Evolutionary conservation across 1,140 invertebrate genomes (phyloP).

Genomic region (Trichoplusia ni): DNA sequence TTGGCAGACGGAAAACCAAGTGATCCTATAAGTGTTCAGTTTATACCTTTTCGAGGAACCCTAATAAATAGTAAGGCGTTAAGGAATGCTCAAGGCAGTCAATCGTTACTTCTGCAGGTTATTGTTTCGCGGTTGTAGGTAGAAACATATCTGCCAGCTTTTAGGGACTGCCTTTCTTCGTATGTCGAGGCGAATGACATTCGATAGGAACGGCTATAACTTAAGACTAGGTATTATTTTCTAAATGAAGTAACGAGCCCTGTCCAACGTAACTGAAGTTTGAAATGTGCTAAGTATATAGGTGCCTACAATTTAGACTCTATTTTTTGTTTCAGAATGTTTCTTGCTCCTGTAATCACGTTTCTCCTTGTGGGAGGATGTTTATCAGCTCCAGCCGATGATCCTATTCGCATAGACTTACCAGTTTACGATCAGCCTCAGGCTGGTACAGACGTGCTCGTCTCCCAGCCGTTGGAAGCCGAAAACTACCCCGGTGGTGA

Average conservation of each 20-base stretch:
- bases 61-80: no score
- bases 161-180: no score
- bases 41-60: no score
- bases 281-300: neutral
- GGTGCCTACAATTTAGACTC: neutral
- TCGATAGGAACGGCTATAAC: no score
- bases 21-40: no score
- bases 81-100: no score
- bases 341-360: conserved; percentile 8
- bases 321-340: conserved; percentile 56
- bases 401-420: conserved; percentile 67
- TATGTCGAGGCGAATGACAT: no score
- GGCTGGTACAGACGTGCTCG: conserved; percentile 25
- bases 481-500: conserved; percentile 58
- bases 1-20: no score
- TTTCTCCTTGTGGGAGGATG: conserved; percentile 36
- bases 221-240: no score
- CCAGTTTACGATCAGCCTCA: conserved; percentile 64
- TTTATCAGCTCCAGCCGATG: conserved; percentile 52
- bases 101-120: no score
- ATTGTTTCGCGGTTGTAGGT: no score
- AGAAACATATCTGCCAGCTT: no score
- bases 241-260: neutral
- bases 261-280: neutral
- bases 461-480: conserved; percentile 41